phyloP scores from a whole-genome alignment of 2,113 vertebrate genomes.

The Channa maculata region DNA sequence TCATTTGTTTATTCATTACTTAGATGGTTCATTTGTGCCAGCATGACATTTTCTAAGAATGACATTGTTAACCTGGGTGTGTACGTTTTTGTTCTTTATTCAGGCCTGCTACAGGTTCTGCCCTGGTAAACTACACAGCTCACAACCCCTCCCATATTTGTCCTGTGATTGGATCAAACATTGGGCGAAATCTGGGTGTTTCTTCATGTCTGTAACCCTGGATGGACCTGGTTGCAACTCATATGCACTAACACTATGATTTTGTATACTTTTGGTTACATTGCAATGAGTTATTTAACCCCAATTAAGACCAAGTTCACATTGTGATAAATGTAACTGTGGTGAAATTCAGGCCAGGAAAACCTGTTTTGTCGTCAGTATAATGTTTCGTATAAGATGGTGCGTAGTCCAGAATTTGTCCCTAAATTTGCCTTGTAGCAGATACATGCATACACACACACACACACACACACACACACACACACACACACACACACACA shows the following conservation, averaged over 20 bases:
- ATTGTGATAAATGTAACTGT: conserved; percentile 16
- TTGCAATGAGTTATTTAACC: conserved; percentile 8
- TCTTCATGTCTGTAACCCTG: conserved; percentile 38
- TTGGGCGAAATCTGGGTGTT: conserved; percentile 43
- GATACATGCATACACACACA: conserved; percentile 6
- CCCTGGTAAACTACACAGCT: conserved; percentile 47
- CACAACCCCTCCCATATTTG: conserved; percentile 45
- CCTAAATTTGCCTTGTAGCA: conserved; percentile 34
- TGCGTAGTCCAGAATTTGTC: conserved; percentile 12
- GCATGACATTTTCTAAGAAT: conserved; percentile 39
- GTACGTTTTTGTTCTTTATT: conserved; percentile 42
- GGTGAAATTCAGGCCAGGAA: conserved; percentile 19
- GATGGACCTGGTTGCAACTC: conserved; percentile 19
- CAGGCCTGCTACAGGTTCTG: conserved; percentile 14
- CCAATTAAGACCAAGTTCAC: conserved; percentile 23
- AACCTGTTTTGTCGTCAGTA: conserved; percentile 6
- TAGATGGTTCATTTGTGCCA: conserved; percentile 28
- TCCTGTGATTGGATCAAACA: conserved; percentile 58
- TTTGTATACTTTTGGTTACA: conserved; percentile 25
- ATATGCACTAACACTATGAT: conserved; percentile 13
- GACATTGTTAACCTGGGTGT: conserved; percentile 36
- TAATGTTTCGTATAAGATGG: conserved; percentile 27
- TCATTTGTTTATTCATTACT: conserved; percentile 63
- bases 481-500: conserved; percentile 32
- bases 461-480: conserved; percentile 18